These are phyloP conservation scores for Paralichthys olivaceus DNA, from an alignment of 2,113 vertebrate species.

Conservation along the genomic window DNA sequence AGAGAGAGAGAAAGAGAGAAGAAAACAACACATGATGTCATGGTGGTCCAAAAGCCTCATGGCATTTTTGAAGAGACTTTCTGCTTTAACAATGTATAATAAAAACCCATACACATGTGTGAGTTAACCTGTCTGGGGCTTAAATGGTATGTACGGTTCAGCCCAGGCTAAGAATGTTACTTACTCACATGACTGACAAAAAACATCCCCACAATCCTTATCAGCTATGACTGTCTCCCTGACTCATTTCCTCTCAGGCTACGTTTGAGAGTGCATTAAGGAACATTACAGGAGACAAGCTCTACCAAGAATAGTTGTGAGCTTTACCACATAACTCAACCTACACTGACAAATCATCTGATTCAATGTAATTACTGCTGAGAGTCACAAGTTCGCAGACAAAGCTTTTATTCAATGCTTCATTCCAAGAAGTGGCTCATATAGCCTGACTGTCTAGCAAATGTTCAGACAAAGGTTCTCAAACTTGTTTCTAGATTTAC, in stretches of 20 bases:
- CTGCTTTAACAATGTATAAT: conserved; percentile 8
- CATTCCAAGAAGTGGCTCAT: conserved; percentile 5
- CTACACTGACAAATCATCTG: conserved; percentile 1
- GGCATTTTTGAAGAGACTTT: conserved; percentile 17
- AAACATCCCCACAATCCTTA: conserved; percentile 20
- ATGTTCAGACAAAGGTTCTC: neutral
- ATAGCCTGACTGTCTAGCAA: neutral
- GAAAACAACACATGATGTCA: conserved; percentile 52
- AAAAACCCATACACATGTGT: neutral
- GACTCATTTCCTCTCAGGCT: conserved; percentile 44
- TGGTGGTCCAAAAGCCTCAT: conserved; percentile 23
- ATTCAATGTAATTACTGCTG: conserved; percentile 19
- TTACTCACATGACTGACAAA: conserved; percentile 13
- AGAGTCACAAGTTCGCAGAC: conserved; percentile 21
- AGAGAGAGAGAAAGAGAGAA: neutral
- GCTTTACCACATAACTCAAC: conserved; percentile 13
- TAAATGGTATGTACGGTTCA: conserved; percentile 10
- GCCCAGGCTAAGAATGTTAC: conserved; percentile 7
- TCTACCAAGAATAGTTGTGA: conserved; percentile 24
- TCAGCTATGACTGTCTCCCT: conserved; percentile 11
- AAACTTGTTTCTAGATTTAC: conserved; percentile 73
- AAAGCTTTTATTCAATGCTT: conserved; percentile 1
- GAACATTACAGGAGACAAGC: conserved; percentile 17
- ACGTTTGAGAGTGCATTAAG: conserved; percentile 9
- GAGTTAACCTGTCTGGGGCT: conserved; percentile 5